Evolutionary conservation across 1,140 invertebrate species (phyloP), one percentile per base, ranked within the genome.

Genomic region (Ericerus pela): DNA sequence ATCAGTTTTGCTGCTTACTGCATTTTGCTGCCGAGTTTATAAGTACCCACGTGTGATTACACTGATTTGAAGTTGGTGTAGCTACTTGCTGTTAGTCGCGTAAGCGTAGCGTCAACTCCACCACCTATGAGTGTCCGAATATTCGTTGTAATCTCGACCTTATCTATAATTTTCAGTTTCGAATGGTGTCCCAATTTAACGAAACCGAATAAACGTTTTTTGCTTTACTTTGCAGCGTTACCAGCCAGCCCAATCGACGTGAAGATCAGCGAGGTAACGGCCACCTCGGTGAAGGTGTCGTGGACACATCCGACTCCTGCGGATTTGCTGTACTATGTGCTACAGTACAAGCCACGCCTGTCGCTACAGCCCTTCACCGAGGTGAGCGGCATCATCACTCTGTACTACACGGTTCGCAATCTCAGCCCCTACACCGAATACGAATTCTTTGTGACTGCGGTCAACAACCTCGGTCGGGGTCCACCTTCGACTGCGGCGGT

Each of bases 361-460:
- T 84, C 85, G 67, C 82, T 82, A 30, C 73, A 79, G 69, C 83
- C 81, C 28, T 87, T 79, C 69, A 84, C 82, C 61, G 90, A 95
- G 68, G 91, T 95, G 63, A 87, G 82, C 27, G 90, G 90, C 27
- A 88, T 96, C 60, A 88, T 88, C 59, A 88, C 88, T 22, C 87
- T 87, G 75, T 90, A 89, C 71, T 93, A 94, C 71, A 84, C 86
- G 27, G 85, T 96, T 27, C 78, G 84, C 43, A 83, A 82, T 60
- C 75, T 96, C 14, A 89, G 85, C 54, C 89, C 93, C 1, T 95
- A 92, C 70, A 96, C 92, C 0, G 88, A 93, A 66, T 99, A 99
- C 74, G 90, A 96, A 70, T 90, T 98, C 74, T 88, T 84, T 68
- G 88, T 98, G 56, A 85, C 92, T 59, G 93, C 92, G 16, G 89